These are phyloP conservation scores for Trissolcus brochymenae DNA, from an alignment of 2,888 invertebrate genomes.

Conservation along the genomic window DNA sequence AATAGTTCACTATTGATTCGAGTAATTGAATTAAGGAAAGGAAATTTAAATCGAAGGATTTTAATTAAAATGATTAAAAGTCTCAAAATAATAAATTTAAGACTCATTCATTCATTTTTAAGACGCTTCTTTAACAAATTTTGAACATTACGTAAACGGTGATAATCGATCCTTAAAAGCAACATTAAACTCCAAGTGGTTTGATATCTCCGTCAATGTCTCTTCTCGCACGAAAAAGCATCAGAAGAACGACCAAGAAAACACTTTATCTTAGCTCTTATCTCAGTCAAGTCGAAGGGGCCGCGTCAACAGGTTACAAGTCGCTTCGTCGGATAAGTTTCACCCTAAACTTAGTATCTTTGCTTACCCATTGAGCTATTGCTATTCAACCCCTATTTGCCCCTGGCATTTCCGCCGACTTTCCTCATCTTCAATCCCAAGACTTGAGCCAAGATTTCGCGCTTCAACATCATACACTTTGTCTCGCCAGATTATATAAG, in stretches of 20 bases:
- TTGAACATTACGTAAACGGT: too few species aligned
- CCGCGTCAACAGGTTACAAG: slow-evolving; percentile 73
- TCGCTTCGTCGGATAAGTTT: slow-evolving; percentile 62
- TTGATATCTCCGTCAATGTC: slow-evolving; percentile 18
- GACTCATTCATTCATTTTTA: too few species aligned
- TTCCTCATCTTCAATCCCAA: slow-evolving; percentile 63
- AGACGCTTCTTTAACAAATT: too few species aligned
- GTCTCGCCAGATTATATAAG: slow-evolving; percentile 47
- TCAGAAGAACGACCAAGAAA: slow-evolving; percentile 65
- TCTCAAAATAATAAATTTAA: too few species aligned
- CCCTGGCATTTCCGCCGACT: slow-evolving; percentile 57
- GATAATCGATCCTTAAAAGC: too few species aligned
- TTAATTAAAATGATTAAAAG: too few species aligned
- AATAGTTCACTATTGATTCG: too few species aligned
- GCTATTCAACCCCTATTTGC: slow-evolving; percentile 59
- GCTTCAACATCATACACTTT: slow-evolving; percentile 51
- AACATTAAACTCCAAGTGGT: not conserved
- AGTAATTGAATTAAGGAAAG: too few species aligned
- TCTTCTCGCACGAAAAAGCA: slow-evolving; percentile 44
- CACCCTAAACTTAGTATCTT: slow-evolving; percentile 59
- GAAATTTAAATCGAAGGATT: too few species aligned
- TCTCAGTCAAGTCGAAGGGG: slow-evolving; percentile 58
- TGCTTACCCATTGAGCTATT: slow-evolving; percentile 57
- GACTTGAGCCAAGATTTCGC: slow-evolving; percentile 67
- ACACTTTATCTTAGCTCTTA: slow-evolving; percentile 67